A percentile compares a stretch with the other conserved stretches of the same genome.
These are phyloP conservation scores for Dolichoris vasculosae DNA, from an alignment of 1,140 invertebrate species.

Conservation along the genomic window DNA sequence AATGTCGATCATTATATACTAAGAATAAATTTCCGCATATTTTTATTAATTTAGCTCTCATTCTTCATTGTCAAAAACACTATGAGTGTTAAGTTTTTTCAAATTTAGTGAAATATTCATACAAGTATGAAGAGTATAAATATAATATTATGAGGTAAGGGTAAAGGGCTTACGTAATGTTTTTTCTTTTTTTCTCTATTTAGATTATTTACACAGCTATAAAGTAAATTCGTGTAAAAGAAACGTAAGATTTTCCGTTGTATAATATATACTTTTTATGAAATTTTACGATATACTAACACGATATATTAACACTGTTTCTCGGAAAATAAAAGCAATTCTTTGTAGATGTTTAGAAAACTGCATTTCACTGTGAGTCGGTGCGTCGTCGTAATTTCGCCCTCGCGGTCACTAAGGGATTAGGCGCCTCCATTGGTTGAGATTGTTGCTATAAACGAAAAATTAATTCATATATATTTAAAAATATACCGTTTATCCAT, in stretches of 20 bases:
- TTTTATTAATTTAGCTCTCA: background rate
- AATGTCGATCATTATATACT: slow-evolving; percentile 19
- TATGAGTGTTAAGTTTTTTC: background rate
- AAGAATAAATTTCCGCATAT: background rate
- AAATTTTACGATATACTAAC: background rate
- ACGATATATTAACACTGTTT: slow-evolving; percentile 16
- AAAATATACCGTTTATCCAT: no score
- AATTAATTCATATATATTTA: slow-evolving; percentile 10
- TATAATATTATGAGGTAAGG: slow-evolving; percentile 48
- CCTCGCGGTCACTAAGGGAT: slow-evolving; percentile 71
- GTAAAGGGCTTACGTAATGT: slow-evolving; percentile 36
- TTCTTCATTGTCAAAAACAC: slow-evolving; percentile 6
- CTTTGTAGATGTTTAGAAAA: background rate
- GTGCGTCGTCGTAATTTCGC: slow-evolving; percentile 70
- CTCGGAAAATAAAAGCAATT: slow-evolving; percentile 36
- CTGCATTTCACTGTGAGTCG: slow-evolving; percentile 68
- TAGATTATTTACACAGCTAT: slow-evolving; percentile 44
- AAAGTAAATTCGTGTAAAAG: background rate
- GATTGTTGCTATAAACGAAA: slow-evolving; percentile 63
- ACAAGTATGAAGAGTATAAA: slow-evolving; percentile 35
- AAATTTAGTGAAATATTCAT: slow-evolving; percentile 32
- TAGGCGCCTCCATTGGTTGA: slow-evolving; percentile 64
- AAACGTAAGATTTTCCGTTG: slow-evolving; percentile 26
- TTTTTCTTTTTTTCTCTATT: slow-evolving; percentile 37
- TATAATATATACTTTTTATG: slow-evolving; percentile 39